Conservation (phyloP, 2,888 invertebrate genomes). For the Nysson spinosus region DNA sequence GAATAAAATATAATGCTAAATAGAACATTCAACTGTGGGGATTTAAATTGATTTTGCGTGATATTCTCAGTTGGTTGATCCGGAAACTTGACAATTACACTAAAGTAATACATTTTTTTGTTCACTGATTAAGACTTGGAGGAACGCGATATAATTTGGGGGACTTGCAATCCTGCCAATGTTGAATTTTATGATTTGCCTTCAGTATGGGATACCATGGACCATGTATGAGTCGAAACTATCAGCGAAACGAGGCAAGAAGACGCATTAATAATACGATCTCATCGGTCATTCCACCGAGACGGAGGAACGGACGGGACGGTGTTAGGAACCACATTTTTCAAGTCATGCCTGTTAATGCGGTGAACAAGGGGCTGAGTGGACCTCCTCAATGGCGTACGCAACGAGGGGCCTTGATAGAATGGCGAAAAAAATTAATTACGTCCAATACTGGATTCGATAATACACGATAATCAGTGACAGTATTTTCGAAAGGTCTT, state of each 20-base stretch:
- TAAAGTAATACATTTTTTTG: background rate
- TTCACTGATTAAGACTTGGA: too few species aligned
- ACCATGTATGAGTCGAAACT: slow-evolving; percentile 48
- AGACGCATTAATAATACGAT: slow-evolving; percentile 73
- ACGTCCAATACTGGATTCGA: slow-evolving; percentile 25
- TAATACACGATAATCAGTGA: slow-evolving; percentile 44
- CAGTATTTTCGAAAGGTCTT: slow-evolving; percentile 1
- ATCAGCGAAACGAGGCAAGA: slow-evolving; percentile 69
- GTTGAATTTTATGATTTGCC: slow-evolving; percentile 55
- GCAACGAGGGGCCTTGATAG: slow-evolving; percentile 46
- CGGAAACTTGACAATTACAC: too few species aligned
- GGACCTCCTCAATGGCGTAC: slow-evolving; percentile 53
- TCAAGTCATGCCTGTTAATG: slow-evolving; percentile 76
- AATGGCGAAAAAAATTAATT: slow-evolving; percentile 49
- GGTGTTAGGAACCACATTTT: slow-evolving; percentile 75
- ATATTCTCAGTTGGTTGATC: too few species aligned
- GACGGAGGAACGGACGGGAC: slow-evolving; percentile 59
- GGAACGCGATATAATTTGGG: background rate
- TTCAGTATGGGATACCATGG: slow-evolving; percentile 26
- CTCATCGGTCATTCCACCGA: slow-evolving; percentile 66
- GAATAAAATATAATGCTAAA: too few species aligned
- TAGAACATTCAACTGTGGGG: too few species aligned
- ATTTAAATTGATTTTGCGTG: too few species aligned
- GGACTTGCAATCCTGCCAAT: slow-evolving; percentile 42
- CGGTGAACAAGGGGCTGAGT: slow-evolving; percentile 65